These are phyloP conservation scores for Sarcophaga peregrina DNA, from an alignment of 1,140 invertebrate species.

Conservation along the genomic window DNA sequence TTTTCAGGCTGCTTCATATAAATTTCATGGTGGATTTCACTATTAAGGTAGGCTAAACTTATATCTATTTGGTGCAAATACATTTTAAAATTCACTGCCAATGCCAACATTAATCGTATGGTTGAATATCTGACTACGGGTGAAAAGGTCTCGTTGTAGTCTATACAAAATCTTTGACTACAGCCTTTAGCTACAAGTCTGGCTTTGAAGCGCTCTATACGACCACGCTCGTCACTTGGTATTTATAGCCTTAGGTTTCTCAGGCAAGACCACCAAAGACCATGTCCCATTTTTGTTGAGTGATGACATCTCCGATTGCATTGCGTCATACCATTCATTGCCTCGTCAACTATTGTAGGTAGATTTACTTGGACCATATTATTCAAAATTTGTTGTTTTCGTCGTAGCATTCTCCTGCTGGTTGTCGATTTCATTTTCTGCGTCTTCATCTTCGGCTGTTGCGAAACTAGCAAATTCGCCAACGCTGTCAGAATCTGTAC, in stretches of 20 bases:
- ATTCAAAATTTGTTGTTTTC: neutral
- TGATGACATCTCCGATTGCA: conserved; percentile 31
- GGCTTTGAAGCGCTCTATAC: conserved; percentile 14
- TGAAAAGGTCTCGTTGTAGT: conserved; percentile 45
- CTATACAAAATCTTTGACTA: conserved; percentile 44
- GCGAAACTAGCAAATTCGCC: neutral
- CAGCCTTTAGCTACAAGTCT: conserved; percentile 49
- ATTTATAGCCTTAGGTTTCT: conserved; percentile 1
- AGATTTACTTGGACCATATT: neutral
- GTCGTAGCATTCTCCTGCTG: neutral
- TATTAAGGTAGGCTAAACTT: conserved; percentile 20
- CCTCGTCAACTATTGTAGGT: conserved; percentile 35
- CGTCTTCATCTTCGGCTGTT: neutral
- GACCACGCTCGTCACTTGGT: conserved; percentile 24
- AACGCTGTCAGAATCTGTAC: neutral
- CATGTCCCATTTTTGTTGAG: conserved; percentile 49
- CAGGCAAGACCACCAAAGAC: conserved; percentile 35
- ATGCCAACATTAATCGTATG: conserved; percentile 49
- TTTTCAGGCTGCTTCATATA: conserved; percentile 39
- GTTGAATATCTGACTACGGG: conserved; percentile 44
- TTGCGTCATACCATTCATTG: conserved; percentile 15
- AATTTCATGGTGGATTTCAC: conserved; percentile 21
- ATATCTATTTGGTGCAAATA: conserved; percentile 27
- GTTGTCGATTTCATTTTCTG: neutral
- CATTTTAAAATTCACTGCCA: conserved; percentile 44